A percentile compares a stretch with the other conserved stretches of the same genome.
Evolutionary conservation across 2,888 invertebrate species (phyloP).

Genomic region (Drosophila antonietae): DNA sequence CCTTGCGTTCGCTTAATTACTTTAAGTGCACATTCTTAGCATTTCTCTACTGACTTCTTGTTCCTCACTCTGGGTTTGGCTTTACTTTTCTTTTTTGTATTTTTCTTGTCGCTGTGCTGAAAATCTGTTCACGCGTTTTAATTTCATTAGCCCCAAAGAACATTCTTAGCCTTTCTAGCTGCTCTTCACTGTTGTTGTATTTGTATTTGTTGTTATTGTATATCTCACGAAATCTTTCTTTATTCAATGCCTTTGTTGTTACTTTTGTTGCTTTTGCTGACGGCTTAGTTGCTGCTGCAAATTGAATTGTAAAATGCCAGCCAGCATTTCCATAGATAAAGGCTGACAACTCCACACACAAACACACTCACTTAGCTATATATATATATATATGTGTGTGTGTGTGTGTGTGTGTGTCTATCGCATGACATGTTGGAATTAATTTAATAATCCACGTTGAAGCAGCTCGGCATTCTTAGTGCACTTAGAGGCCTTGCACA

Average conservation of each 20-base stretch:
- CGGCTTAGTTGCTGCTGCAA: conserved; percentile 37
- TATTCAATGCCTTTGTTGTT: conserved; percentile 21
- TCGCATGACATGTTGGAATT: conserved; percentile 39
- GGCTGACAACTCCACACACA: conserved; percentile 28
- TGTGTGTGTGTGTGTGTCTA: conserved; percentile 5
- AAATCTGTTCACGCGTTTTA: conserved; percentile 62
- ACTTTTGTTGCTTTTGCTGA: conserved; percentile 9
- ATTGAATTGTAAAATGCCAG: conserved; percentile 71
- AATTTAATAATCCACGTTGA: conserved; percentile 46
- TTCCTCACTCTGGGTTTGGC: neutral
- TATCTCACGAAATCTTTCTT: conserved; percentile 31
- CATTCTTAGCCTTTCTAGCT: conserved; percentile 43
- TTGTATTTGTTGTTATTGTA: conserved; percentile 7
- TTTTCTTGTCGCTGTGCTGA: conserved; percentile 24
- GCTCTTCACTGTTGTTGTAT: neutral
- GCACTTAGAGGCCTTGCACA: neutral
- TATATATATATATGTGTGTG: neutral
- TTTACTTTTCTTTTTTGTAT: conserved; percentile 18
- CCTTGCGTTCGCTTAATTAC: conserved; percentile 62
- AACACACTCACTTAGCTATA: conserved; percentile 2
- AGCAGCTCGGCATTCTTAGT: neutral
- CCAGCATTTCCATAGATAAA: conserved; percentile 33
- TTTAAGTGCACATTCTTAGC: conserved; percentile 63
- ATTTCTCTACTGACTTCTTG: conserved; percentile 1
- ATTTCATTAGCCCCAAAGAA: conserved; percentile 70